These are phyloP conservation scores for Caenorhabditis remanei DNA, from an alignment of 1,140 invertebrate species.

Conservation along the genomic window DNA sequence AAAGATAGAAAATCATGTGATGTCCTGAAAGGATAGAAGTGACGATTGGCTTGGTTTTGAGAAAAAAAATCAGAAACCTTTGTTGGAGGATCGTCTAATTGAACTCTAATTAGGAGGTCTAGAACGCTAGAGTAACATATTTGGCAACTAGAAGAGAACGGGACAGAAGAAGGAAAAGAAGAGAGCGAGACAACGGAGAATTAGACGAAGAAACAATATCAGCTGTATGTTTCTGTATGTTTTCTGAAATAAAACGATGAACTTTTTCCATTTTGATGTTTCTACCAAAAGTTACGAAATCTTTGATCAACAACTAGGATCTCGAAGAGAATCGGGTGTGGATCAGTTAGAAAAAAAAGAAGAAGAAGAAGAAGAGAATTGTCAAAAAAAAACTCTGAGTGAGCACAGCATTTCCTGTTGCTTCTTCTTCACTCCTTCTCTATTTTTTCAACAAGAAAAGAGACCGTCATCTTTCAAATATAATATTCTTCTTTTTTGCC, in stretches of 20 bases:
- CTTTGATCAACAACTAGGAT: background rate
- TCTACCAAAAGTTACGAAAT: slow-evolving; percentile 19
- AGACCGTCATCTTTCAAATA: slow-evolving; percentile 56
- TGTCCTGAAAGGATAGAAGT: background rate
- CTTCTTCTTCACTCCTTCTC: slow-evolving; percentile 11
- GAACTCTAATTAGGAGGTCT: too few relatives aligned
- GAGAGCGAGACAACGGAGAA: background rate
- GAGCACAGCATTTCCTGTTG: slow-evolving; percentile 43
- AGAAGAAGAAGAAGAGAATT: slow-evolving; percentile 33
- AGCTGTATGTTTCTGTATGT: too few relatives aligned
- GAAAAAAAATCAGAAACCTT: background rate
- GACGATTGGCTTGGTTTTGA: background rate
- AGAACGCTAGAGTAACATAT: too few relatives aligned
- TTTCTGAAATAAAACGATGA: too few relatives aligned
- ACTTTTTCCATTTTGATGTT: background rate
- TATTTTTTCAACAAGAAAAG: slow-evolving; percentile 19
- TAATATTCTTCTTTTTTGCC: slow-evolving; percentile 39
- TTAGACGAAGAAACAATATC: background rate
- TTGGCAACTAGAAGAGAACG: too few relatives aligned
- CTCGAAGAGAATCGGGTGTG: slow-evolving; percentile 21
- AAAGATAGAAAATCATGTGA: slow-evolving; percentile 23
- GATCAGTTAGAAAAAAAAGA: slow-evolving; percentile 34
- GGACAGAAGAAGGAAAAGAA: background rate
- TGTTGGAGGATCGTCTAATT: background rate
- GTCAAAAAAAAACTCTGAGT: slow-evolving; percentile 44